Evolutionary conservation across 2,113 vertebrate species (phyloP), one percentile per base, ranked within the genome.

Genomic region (Pipa parva): DNA sequence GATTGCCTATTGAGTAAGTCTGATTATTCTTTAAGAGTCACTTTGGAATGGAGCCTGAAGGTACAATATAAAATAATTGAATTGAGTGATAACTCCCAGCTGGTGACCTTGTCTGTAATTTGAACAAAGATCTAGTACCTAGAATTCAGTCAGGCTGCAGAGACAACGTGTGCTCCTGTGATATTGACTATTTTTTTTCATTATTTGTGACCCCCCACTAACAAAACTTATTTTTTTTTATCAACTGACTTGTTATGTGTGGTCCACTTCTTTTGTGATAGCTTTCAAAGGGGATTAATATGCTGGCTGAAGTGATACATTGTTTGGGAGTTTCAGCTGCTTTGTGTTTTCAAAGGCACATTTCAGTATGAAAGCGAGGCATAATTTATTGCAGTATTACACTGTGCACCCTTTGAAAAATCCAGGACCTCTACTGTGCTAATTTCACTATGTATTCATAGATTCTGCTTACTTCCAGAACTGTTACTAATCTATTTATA

Each of bases 1-100:
- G 80, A 86, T 84, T 86, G 83, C 83, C 84, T 83, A 78, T 83
- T 86, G 83, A 86, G 75, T 78, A 82, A 76, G 81, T 80, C 83
- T 83, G 83, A 84, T 84, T 83, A 80, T 86, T 83, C 83, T 78
- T 82, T 81, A 84, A 82, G 81, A 84, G 79, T 84, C 79, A 72
- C 77, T 84, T 78, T 86, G 78, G 80, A 86, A 78, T 72, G 75
- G 74, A 78, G 81, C 83, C 83, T 84, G 81, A 84, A 86, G 84
- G 81, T 83, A 84, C 81, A 84, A 84, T 84, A 83, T 84, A 83
- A 84, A 83, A 84, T 84, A 84, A 84, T 84, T 86, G 83, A 81
- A 81, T 76, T 52, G 80, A 80, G 79, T 59, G 45, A 80, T 73
- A 82, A 84, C 76, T 81, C 81, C 78, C 84, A 86, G 80, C 77